A percentile compares a stretch with the other conserved stretches of the same genome.
These are phyloP conservation scores for Dasyprocta punctata DNA, from an alignment of 2,113 vertebrate genomes.

Conservation along the genomic window DNA sequence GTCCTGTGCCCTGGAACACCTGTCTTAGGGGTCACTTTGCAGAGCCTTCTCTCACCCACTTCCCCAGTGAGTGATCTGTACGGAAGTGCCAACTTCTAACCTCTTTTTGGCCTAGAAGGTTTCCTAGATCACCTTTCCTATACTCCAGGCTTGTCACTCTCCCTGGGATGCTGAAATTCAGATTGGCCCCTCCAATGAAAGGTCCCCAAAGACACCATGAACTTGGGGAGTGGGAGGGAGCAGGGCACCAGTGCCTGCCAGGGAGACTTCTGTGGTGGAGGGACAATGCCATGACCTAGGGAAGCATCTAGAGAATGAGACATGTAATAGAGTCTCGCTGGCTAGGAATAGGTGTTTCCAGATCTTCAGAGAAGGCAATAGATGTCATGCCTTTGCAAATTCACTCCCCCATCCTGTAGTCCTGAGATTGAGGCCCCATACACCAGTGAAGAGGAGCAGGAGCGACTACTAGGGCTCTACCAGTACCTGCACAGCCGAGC, in stretches of 20 bases:
- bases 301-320: neutral
- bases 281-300: neutral
- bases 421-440: constrained; percentile 95
- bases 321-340: neutral
- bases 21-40: neutral
- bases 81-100: neutral
- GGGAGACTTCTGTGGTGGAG: neutral
- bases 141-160: neutral
- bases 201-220: constrained; percentile 8
- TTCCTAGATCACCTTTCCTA: neutral
- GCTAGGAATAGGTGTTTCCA: constrained; percentile 18
- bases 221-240: neutral
- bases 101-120: neutral
- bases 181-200: neutral
- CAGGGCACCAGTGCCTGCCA: neutral
- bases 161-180: constrained; percentile 7
- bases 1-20: neutral
- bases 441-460: constrained; percentile 91
- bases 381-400: constrained; percentile 45
- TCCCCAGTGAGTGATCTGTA: neutral
- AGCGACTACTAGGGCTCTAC: constrained; percentile 94
- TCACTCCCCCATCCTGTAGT: constrained; percentile 83
- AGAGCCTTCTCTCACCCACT: neutral
- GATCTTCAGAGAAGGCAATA: constrained; percentile 27
- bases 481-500: constrained; percentile 96